Conservation (phyloP, 2,888 invertebrate species). For the Lasius fuliginosus region DNA sequence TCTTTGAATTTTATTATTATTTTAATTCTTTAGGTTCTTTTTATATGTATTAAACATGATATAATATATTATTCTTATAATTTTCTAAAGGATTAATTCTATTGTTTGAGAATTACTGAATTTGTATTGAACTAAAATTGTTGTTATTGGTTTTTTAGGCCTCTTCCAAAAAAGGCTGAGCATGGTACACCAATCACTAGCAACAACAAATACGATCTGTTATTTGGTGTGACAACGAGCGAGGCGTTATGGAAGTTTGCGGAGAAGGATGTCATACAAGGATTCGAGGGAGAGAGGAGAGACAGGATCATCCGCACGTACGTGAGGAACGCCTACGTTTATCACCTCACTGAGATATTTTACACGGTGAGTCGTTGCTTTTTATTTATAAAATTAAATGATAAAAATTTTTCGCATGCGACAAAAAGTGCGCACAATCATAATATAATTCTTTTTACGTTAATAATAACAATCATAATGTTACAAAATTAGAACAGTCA, state of each 20-base stretch:
- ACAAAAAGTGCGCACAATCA: not conserved
- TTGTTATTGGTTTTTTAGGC: constrained; percentile 72
- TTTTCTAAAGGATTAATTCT: not conserved
- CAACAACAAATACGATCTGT: constrained; percentile 91
- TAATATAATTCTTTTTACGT: not conserved
- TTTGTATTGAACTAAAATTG: not conserved
- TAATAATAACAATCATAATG: not conserved
- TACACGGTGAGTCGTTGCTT: constrained; percentile 90
- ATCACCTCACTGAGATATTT: constrained; percentile 98
- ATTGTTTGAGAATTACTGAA: not conserved
- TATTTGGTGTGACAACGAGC: constrained; percentile 96
- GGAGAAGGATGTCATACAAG: constrained; percentile 93
- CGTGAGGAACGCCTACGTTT: constrained; percentile 97
- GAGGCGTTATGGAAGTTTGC: constrained; percentile 97
- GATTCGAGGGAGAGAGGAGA: constrained; percentile 95
- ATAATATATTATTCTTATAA: not conserved
- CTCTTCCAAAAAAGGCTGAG: constrained; percentile 82
- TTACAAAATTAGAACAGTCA: not conserved
- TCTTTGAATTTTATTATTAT: not conserved
- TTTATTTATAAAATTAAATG: not conserved
- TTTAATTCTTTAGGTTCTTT: not conserved
- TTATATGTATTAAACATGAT: not conserved
- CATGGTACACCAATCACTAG: constrained; percentile 85
- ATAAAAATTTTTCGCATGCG: not conserved
- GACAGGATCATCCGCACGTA: constrained; percentile 96